Evolutionary conservation across 2,797 vertebrate genomes (phyloP).

Genomic region (Darevskia mixta): DNA sequence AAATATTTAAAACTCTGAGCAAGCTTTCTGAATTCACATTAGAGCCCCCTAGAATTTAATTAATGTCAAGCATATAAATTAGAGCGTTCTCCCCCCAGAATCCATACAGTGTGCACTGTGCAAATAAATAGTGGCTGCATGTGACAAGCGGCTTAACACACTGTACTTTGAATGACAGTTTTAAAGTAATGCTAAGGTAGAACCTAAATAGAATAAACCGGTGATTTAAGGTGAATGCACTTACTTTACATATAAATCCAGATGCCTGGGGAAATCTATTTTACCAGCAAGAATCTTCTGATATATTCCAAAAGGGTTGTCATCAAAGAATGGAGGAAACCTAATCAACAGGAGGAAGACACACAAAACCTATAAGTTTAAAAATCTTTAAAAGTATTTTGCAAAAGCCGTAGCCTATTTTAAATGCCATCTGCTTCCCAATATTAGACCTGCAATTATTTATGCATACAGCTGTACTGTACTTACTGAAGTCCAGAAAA

Average conservation of each 20-base stretch:
- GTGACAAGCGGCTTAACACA: neutral
- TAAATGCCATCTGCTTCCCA: neutral
- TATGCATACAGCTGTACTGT: slow-evolving; percentile 1
- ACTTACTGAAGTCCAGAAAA: neutral
- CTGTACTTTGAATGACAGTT: neutral
- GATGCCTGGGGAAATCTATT: slow-evolving; percentile 94
- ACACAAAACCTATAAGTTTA: slow-evolving; percentile 29
- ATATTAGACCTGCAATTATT: neutral
- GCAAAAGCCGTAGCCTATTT: neutral
- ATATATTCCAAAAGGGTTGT: slow-evolving; percentile 97
- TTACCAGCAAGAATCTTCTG: slow-evolving; percentile 96
- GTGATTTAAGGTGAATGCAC: slow-evolving; percentile 46
- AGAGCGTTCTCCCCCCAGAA: neutral
- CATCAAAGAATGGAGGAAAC: slow-evolving; percentile 96
- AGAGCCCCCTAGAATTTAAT: neutral
- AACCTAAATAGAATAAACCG: slow-evolving; percentile 23
- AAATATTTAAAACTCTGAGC: neutral
- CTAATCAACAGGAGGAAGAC: slow-evolving; percentile 69
- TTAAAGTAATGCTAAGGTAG: neutral
- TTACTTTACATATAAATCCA: slow-evolving; percentile 97
- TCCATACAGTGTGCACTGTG: neutral
- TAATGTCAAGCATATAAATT: neutral
- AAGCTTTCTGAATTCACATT: neutral
- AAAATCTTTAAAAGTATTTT: neutral
- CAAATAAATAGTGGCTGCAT: neutral